phyloP scores from a whole-genome alignment of 2,888 invertebrate genomes.

The Drosophila kambysellisi region DNA sequence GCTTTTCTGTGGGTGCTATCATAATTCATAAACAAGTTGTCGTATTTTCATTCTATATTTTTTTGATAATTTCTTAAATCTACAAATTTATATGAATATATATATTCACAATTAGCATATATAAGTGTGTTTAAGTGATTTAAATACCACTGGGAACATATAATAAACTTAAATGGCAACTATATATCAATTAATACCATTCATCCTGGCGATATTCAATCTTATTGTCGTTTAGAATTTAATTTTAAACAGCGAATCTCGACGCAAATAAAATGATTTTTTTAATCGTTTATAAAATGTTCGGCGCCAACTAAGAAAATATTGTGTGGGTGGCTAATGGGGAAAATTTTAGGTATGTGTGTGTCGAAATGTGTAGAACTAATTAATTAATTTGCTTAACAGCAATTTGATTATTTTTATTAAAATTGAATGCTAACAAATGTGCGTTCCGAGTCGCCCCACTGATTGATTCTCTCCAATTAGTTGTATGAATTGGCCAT shows the following conservation, averaged over 20 bases:
- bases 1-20: conserved; percentile 17
- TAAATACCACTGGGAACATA: conserved; percentile 3
- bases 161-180: conserved; percentile 26
- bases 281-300: conserved; percentile 80
- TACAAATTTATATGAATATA: background rate
- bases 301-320: background rate
- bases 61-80: background rate
- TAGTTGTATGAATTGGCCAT: conserved; percentile 34
- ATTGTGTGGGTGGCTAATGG: conserved; percentile 20
- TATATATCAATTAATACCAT: conserved; percentile 65
- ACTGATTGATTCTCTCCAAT: conserved; percentile 61
- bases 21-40: conserved; percentile 49
- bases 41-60: background rate
- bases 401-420: no score
- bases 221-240: conserved; percentile 58
- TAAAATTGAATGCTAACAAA: conserved; percentile 35
- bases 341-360: conserved; percentile 7
- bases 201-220: conserved; percentile 33
- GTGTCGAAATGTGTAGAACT: conserved; percentile 16
- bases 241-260: conserved; percentile 49
- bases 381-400: conserved; percentile 52
- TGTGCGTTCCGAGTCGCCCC: conserved; percentile 15
- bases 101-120: conserved; percentile 16
- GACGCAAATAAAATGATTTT: conserved; percentile 69
- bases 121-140: conserved; percentile 2